Evolutionary conservation across 2,888 invertebrate genomes (phyloP), one percentile per base, ranked within the genome.

Genomic region (Trichopoda pennipes): DNA sequence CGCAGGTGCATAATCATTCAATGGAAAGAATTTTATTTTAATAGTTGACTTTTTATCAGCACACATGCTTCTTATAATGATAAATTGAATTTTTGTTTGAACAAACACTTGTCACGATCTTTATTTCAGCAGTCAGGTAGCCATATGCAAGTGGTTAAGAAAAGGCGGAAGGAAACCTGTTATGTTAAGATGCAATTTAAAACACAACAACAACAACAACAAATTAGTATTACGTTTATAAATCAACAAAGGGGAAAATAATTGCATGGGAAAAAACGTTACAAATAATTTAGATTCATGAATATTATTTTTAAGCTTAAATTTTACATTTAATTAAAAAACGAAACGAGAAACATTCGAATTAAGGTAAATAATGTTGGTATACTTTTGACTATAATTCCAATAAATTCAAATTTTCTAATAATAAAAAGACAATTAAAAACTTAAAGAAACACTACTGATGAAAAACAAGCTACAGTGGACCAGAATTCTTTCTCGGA

Each of bases 1-100:
- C 42, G 68, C 85, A 85, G 85, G 84, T 85, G 85, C 82, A 84
- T 75, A 64, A 79, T 64, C 85, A 81, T 69, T 75, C 77, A 85
- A 68, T 83, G 85, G 80, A 75, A 81, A 84, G 83, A 74, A 70
- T 38, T 47, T 66, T 70, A 56, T 69, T 42, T 68, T 61, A 73
- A 74, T 74, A 49, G 23, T 64, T 66, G 38, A 73, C 10, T 49
- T 44, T 68, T 73, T 66, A 49, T 23, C 64, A 51, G 56, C 35
- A 42, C 72, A 73, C 58, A 66, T 77, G 75, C 68, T 63, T 63
- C 58, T 53, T 66, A 44, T 17, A 35, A 82, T 68, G 56, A 70
- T 72, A 74, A 73, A 80, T 80, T 80, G 14, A 75, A 64, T 49
- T 56, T 44, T 78, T 64, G 55, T 60, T 56, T 28, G 19, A 56